Conservation (phyloP, 2,113 vertebrate genomes). For the Rhombomys opimus region DNA sequence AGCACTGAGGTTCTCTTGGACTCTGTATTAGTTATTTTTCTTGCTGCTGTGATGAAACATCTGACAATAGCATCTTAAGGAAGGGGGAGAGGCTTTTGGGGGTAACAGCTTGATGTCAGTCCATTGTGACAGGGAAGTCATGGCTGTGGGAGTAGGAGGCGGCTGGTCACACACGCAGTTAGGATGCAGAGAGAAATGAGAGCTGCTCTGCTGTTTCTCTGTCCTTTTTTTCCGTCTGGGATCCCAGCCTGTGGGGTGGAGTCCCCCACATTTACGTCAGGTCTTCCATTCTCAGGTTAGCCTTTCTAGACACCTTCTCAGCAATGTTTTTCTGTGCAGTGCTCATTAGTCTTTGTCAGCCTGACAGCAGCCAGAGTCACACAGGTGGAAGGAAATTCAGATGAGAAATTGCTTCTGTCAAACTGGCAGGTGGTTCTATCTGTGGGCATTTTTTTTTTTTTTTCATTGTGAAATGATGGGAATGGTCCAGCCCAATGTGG, state of each 20-base stretch:
- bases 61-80: not conserved
- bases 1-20: not conserved
- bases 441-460: no score
- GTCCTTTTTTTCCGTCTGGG: not conserved
- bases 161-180: no score
- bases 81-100: not conserved
- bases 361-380: no score
- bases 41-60: not conserved
- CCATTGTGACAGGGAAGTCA: no score
- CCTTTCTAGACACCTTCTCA: not conserved
- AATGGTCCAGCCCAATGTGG: not conserved
- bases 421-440: not conserved
- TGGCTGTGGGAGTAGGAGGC: no score
- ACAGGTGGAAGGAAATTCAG: not conserved
- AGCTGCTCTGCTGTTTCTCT: not conserved
- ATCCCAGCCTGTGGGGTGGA: no score
- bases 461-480: not conserved
- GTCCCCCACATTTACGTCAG: not conserved
- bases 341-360: not conserved
- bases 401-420: no score
- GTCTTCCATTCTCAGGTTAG: not conserved
- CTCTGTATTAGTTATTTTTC: not conserved
- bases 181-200: not conserved
- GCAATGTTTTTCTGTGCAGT: not conserved
- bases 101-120: not conserved